These are phyloP conservation scores for Hydrolagus affinis DNA, from an alignment of 2,113 vertebrate species.

Conservation along the genomic window DNA sequence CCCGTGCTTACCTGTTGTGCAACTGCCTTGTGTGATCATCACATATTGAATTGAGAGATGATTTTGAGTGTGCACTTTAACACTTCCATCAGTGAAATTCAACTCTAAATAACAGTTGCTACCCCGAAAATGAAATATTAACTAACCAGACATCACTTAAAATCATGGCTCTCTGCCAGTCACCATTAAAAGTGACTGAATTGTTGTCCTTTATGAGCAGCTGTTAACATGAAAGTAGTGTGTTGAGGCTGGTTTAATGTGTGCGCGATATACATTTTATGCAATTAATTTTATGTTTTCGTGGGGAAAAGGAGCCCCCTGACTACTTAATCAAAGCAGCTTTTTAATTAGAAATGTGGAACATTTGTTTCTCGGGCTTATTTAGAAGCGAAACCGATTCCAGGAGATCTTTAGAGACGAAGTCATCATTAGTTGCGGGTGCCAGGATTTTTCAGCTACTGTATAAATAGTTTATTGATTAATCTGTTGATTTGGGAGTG, in stretches of 20 bases:
- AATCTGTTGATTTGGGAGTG: not conserved
- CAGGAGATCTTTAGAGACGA: not conserved
- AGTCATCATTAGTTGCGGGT: not conserved
- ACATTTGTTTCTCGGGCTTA: not conserved
- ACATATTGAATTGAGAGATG: constrained; percentile 5
- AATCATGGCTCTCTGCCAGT: constrained; percentile 21
- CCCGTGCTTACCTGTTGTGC: not conserved
- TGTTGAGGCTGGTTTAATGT: not conserved
- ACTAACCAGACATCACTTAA: constrained; percentile 2
- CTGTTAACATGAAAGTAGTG: not conserved
- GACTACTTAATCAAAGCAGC: not conserved
- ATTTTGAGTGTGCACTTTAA: constrained; percentile 21
- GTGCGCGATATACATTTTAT: not conserved
- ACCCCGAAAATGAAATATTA: constrained; percentile 25
- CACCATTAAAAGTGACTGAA: constrained; percentile 7
- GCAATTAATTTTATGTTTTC: not conserved
- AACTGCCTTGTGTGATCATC: not conserved
- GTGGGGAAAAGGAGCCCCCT: not conserved
- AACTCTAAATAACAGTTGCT: constrained; percentile 11
- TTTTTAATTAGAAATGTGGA: not conserved
- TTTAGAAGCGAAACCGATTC: not conserved
- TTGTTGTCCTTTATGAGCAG: constrained; percentile 24
- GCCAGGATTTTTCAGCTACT: not conserved
- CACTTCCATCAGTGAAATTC: constrained; percentile 14
- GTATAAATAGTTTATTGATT: constrained; percentile 18